phyloP scores from a whole-genome alignment of 1,140 invertebrate species.

The Drosophila willistoni region DNA sequence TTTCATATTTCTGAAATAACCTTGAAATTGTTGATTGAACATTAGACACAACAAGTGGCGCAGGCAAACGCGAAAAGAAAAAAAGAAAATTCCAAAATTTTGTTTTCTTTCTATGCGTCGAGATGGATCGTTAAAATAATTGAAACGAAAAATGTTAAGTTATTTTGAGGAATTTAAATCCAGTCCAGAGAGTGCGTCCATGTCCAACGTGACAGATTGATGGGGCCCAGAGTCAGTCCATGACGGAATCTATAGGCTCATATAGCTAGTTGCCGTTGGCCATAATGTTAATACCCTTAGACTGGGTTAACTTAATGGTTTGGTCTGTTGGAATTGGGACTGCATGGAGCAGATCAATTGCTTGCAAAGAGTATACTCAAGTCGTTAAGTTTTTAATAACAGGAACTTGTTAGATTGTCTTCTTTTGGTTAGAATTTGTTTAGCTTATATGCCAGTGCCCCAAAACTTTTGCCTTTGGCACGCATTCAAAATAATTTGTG shows the following conservation, averaged over 20 bases:
- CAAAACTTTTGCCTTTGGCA: slow-evolving; percentile 13
- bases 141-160: slow-evolving; percentile 8
- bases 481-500: slow-evolving; percentile 11
- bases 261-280: no score
- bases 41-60: neutral
- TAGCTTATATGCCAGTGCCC: slow-evolving; percentile 9
- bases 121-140: slow-evolving; percentile 10
- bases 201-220: slow-evolving; percentile 6
- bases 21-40: slow-evolving; percentile 9
- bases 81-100: neutral
- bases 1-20: neutral
- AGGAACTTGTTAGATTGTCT: neutral
- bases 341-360: no score
- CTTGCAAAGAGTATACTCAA: no score
- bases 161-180: slow-evolving; percentile 1
- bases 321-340: no score
- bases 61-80: neutral
- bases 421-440: slow-evolving; percentile 3
- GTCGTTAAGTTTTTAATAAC: no score
- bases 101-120: neutral
- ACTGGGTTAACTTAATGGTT: no score
- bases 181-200: slow-evolving; percentile 1
- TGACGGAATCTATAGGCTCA: neutral
- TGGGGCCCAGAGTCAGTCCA: neutral
- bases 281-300: neutral